These are phyloP conservation scores for Nomada hirtipes DNA, from an alignment of 2,888 invertebrate genomes.

Conservation along the genomic window DNA sequence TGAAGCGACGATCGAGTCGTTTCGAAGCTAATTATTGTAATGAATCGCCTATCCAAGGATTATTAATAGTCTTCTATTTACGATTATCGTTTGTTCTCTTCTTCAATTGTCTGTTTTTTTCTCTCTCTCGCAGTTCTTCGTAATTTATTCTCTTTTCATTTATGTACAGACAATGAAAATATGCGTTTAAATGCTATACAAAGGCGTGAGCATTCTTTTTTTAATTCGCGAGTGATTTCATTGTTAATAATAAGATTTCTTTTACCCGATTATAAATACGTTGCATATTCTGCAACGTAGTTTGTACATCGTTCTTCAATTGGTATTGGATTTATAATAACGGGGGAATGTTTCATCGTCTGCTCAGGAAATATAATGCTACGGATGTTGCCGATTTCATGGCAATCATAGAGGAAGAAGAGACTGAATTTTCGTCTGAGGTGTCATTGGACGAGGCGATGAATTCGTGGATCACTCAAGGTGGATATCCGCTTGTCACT, in stretches of 20 bases:
- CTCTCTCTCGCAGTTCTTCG: not conserved
- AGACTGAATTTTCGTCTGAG: conserved; percentile 61
- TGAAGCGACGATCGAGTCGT: conserved; percentile 27
- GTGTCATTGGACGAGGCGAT: conserved; percentile 71
- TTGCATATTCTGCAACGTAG: not conserved
- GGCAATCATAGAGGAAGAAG: conserved; percentile 69
- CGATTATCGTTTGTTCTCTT: not conserved
- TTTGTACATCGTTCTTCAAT: not conserved
- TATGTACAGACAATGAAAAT: not conserved
- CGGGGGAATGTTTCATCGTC: not conserved
- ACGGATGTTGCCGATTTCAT: conserved; percentile 73
- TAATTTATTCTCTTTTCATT: conserved; percentile 1
- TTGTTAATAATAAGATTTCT: not conserved
- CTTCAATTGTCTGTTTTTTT: not conserved
- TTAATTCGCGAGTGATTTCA: not conserved
- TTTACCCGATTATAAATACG: not conserved
- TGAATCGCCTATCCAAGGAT: not conserved
- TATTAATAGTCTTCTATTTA: not conserved
- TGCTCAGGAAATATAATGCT: conserved; percentile 70
- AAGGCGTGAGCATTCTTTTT: too few relatives aligned
- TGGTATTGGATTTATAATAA: not conserved
- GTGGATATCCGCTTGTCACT: conserved; percentile 80
- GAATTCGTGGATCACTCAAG: conserved; percentile 74
- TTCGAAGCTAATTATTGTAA: conserved; percentile 10
- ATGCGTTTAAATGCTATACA: not conserved